These are phyloP conservation scores for Aulostomus chinensis DNA, from an alignment of 2,797 vertebrate species.

Conservation along the genomic window DNA sequence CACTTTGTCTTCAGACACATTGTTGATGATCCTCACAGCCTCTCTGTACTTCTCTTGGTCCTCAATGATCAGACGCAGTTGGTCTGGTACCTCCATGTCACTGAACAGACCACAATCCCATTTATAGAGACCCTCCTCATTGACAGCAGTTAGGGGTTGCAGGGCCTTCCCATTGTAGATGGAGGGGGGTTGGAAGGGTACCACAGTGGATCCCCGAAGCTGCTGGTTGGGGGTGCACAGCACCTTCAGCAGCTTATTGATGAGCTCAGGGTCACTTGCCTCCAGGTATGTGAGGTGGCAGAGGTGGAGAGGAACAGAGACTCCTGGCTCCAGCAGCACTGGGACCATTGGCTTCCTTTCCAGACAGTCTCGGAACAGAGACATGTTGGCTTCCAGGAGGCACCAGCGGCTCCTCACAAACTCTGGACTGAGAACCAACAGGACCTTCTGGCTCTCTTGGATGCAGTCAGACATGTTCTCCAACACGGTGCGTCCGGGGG, in stretches of 20 bases:
- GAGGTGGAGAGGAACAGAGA: slow-evolving; percentile 65
- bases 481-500: slow-evolving; percentile 61
- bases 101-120: slow-evolving; percentile 62
- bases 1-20: slow-evolving; percentile 37
- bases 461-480: slow-evolving; percentile 74
- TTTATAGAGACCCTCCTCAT: slow-evolving; percentile 43
- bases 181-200: slow-evolving; percentile 55
- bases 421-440: slow-evolving; percentile 72
- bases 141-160: slow-evolving; percentile 53
- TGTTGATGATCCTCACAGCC: slow-evolving; percentile 63
- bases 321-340: slow-evolving; percentile 60
- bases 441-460: slow-evolving; percentile 73
- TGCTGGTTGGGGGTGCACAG: slow-evolving; percentile 57
- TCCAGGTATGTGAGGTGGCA: slow-evolving; percentile 76
- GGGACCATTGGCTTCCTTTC: slow-evolving; percentile 68
- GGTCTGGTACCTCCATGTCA: slow-evolving; percentile 60
- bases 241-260: slow-evolving; percentile 56
- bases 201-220: slow-evolving; percentile 43
- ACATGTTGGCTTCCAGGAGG: slow-evolving; percentile 75
- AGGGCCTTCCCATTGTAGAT: slow-evolving; percentile 71
- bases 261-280: slow-evolving; percentile 43
- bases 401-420: slow-evolving; percentile 78
- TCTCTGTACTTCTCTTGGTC: slow-evolving; percentile 55
- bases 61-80: slow-evolving; percentile 51
- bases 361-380: slow-evolving; percentile 69